Evolutionary conservation across 2,888 invertebrate genomes (phyloP).

Genomic region (Sthenelais limicola): DNA sequence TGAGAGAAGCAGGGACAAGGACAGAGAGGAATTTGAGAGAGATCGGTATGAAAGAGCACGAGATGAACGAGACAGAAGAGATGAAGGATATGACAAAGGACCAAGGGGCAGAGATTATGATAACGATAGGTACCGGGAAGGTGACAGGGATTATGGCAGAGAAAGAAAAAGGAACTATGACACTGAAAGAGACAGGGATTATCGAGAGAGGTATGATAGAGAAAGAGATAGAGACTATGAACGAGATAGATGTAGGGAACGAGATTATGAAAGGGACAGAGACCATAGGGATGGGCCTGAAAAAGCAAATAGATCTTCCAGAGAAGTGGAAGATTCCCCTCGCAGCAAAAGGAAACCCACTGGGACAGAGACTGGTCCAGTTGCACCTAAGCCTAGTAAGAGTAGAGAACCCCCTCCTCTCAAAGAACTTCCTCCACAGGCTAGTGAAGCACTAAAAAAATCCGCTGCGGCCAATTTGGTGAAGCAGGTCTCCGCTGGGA

Average conservation of each 20-base stretch:
- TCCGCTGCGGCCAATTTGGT: constrained; percentile 15
- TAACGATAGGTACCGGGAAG: constrained; percentile 6
- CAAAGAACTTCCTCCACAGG: constrained; percentile 35
- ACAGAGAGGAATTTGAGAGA: neutral
- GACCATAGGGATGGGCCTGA: neutral
- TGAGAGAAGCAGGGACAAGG: neutral
- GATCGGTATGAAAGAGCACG: neutral
- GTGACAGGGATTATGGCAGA: neutral
- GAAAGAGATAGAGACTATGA: constrained; percentile 1
- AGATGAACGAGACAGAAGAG: neutral
- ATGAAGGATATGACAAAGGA: too few species aligned
- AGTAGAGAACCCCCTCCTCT: constrained; percentile 3
- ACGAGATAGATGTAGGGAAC: too few species aligned
- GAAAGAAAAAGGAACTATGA: neutral
- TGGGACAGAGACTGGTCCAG: too few species aligned
- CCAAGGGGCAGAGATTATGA: too few species aligned
- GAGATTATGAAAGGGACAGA: neutral
- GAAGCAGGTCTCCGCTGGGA: constrained; percentile 30
- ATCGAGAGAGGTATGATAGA: neutral
- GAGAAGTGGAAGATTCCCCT: neutral
- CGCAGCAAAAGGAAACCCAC: too few species aligned
- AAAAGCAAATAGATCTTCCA: neutral
- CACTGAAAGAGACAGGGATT: neutral
- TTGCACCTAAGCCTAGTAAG: too few species aligned
- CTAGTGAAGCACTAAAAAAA: constrained; percentile 20